Base-by-base conservation (phyloP, 2,888 invertebrate genomes). In the Cinara cedri region DNA sequence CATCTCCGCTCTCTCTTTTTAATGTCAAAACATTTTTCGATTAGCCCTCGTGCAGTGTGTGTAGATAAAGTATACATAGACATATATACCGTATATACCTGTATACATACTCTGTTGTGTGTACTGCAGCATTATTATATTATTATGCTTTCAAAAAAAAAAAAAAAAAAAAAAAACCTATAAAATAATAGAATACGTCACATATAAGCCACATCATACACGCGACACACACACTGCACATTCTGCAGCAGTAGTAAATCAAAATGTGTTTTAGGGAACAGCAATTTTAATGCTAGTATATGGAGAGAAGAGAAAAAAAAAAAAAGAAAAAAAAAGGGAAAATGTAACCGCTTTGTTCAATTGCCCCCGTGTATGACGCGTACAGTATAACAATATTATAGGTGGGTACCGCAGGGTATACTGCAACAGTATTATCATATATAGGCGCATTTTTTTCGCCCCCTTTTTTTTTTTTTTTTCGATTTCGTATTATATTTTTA, bases 291-390 rank as follows among this genome's bases (percentile, higher is more conserved):
- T 57, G 76, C 57, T 34, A 44, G 44, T 42, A 76, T n/a, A n/a
- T n/a, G n/a, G n/a, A n/a, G n/a, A n/a, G n/a, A n/a, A n/a, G n/a
- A n/a, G n/a, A n/a, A 57, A 66, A 55, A 66, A 75, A 75, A 54
- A 63, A 62, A 26, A 71, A 57, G 66, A 57, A n/a, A 24, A 57
- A 71, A 21, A 62, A 74, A 74, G 21, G 34, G 74, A 63, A 66
- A 68, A 46, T 68, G 44, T 78, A 78, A 78, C 68, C 76, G 76
- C 68, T 68, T 78, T 78, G 76, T 78, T 78, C 68, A 34, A 78
- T 68, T 60, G 68, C 76, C 68, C 76, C 68, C 34, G 46, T 57
- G 34, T 10, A 72, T 72, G n/a, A 49, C 26, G 51, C n/a, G 11
- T 2, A 46, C 46, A 13, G 4, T 44, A 44, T 44, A 44, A 44